Conservation (phyloP, 2,888 invertebrate genomes). For the Eilema caniola region DNA sequence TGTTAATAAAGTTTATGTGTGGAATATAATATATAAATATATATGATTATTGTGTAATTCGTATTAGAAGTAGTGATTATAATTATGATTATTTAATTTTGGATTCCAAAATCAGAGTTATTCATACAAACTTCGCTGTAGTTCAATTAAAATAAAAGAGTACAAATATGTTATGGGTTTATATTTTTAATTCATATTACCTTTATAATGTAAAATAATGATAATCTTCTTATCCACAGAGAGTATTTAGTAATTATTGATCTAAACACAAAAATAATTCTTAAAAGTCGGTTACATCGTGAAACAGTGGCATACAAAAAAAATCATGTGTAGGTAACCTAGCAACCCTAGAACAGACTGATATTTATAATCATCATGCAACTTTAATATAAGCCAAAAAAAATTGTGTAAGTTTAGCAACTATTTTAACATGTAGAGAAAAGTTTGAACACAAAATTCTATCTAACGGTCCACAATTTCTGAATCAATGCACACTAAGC, state of each 20-base stretch:
- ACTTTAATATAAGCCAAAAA: too few relatives aligned
- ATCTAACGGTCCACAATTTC: constrained; percentile 30
- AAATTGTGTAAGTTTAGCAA: not conserved
- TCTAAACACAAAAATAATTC: too few relatives aligned
- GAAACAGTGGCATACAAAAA: too few relatives aligned
- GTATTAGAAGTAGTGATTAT: not conserved
- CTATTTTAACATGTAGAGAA: not conserved
- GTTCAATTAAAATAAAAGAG: not conserved
- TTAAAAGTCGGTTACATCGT: too few relatives aligned
- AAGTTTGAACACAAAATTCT: not conserved
- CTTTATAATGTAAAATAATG: too few relatives aligned
- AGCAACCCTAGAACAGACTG: too few relatives aligned
- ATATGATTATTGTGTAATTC: not conserved
- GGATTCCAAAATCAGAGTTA: not conserved
- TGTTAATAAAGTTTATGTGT: too few relatives aligned
- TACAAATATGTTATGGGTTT: not conserved
- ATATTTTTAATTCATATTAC: too few relatives aligned
- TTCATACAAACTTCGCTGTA: not conserved
- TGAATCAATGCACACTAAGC: constrained; percentile 52
- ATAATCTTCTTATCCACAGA: too few relatives aligned
- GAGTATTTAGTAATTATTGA: too few relatives aligned
- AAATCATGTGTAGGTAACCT: too few relatives aligned
- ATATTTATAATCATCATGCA: too few relatives aligned
- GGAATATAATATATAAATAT: not conserved
- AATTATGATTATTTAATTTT: not conserved